Evolutionary conservation across 35 echinoderm and acorn worm species (phyloP).

Genomic region (Apostichopus californicus): DNA sequence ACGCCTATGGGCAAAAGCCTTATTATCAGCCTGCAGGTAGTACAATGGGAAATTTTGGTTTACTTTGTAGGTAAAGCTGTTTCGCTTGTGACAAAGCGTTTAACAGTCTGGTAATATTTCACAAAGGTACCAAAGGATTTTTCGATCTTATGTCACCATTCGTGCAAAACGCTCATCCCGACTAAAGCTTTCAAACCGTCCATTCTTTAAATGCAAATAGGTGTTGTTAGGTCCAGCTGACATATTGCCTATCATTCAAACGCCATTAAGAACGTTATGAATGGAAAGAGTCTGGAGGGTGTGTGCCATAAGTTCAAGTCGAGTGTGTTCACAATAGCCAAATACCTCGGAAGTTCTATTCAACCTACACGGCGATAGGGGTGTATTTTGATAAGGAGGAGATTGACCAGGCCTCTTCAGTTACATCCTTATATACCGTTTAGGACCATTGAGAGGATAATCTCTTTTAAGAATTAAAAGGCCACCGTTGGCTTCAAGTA

Average conservation of each 20-base stretch:
- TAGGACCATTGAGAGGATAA: neutral
- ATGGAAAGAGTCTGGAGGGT: neutral
- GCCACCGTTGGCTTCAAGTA: neutral
- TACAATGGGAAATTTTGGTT: too few species aligned
- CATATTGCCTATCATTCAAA: neutral
- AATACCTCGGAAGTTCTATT: neutral
- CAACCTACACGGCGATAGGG: neutral
- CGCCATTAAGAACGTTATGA: neutral
- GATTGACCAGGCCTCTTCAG: neutral
- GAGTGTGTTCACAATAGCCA: neutral
- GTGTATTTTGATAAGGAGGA: neutral
- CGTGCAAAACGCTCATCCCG: too few species aligned
- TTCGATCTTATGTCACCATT: too few species aligned
- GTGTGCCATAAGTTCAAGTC: neutral
- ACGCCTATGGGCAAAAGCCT: too few species aligned
- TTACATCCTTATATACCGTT: neutral
- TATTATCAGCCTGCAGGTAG: too few species aligned
- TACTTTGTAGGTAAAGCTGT: too few species aligned
- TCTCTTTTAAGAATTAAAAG: neutral
- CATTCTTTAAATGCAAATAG: too few species aligned
- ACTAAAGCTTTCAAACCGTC: too few species aligned
- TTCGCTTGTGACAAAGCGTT: too few species aligned
- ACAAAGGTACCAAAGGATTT: too few species aligned
- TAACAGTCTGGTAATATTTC: too few species aligned
- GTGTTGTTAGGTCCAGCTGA: too few species aligned